Base-by-base conservation (phyloP, 2,113 vertebrate genomes). In the Ascaphus truei region DNA sequence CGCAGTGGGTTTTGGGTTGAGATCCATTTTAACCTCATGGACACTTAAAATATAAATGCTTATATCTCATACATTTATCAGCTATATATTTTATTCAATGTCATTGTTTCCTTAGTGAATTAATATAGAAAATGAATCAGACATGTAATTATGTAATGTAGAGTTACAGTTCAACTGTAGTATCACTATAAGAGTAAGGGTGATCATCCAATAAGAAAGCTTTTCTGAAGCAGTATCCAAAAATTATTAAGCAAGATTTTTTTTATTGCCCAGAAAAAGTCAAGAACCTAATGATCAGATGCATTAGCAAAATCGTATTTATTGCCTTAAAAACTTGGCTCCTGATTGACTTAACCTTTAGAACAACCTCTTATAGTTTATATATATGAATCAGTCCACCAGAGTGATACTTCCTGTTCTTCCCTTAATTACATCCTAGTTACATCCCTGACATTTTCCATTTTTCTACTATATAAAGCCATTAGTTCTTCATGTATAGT, bases 241-340 rank as follows among this genome's bases (percentile, higher is more conserved):
- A 66, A 66, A 41, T 53, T 53, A 65, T 10, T 39, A 55, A 63
- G 10, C 36, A 34, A 37, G 47, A 51, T 51, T 51, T 23, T 64
- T 30, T 16, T 55, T 48, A 25, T 53, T n/a, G n/a, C n/a, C n/a
- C n/a, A n/a, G n/a, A 36, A 29, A 20, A 41, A 55, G 50, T 53
- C 48, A n/a, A 39, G 16, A 25, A 64, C n/a, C 25, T 43, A 29
- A 66, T 66, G 50, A 55, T 55, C 34, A 37, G 5, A 66, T 43
- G 34, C 62, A 66, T 55, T 66, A 55, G 25, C 50, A 39, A 52
- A 27, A 43, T 66, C 12, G 31, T 63, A 63, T 66, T 26, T 37
- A 52, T 64, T 37, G 22, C 48, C n/a, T 52, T n/a, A 15, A 64
- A 31, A 16, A 13, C 22, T 15, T 23, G 7, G 33, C 34, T 64